Evolutionary conservation across 2,797 vertebrate species (phyloP).

Genomic region (Enteromius mattozi): DNA sequence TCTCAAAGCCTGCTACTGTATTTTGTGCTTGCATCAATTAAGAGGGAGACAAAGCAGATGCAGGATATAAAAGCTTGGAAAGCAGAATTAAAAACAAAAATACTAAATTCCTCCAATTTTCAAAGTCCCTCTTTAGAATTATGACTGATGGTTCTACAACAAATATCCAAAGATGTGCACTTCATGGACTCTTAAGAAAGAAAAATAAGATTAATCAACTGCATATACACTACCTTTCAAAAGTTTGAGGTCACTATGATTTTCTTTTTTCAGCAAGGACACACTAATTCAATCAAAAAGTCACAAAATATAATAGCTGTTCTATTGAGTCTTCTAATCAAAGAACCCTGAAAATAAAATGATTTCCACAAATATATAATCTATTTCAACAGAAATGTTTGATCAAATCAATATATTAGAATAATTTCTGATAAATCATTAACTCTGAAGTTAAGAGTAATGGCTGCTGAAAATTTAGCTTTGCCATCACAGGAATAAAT

Average conservation of each 20-base stretch:
- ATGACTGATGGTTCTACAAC: neutral
- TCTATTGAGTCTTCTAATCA: neutral
- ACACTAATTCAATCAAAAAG: neutral
- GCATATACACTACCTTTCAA: neutral
- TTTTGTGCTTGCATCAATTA: neutral
- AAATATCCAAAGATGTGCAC: neutral
- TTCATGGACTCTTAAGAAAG: too few species aligned
- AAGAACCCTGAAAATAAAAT: neutral
- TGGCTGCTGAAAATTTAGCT: neutral
- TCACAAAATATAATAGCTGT: neutral
- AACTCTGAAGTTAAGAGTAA: neutral
- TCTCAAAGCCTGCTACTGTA: neutral
- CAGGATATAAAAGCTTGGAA: neutral
- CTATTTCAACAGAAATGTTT: neutral
- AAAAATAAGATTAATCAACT: neutral
- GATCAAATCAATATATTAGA: neutral
- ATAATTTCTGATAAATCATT: neutral
- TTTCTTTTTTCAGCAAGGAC: neutral
- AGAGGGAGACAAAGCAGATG: slow-evolving; percentile 6
- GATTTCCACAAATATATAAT: neutral
- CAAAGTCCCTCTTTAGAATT: neutral
- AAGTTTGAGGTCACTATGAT: neutral
- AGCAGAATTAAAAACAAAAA: neutral
- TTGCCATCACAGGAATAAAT: neutral
- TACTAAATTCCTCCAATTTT: neutral